Base-by-base conservation (phyloP, 2,888 invertebrate genomes). In the Diadegma fenestrale region DNA sequence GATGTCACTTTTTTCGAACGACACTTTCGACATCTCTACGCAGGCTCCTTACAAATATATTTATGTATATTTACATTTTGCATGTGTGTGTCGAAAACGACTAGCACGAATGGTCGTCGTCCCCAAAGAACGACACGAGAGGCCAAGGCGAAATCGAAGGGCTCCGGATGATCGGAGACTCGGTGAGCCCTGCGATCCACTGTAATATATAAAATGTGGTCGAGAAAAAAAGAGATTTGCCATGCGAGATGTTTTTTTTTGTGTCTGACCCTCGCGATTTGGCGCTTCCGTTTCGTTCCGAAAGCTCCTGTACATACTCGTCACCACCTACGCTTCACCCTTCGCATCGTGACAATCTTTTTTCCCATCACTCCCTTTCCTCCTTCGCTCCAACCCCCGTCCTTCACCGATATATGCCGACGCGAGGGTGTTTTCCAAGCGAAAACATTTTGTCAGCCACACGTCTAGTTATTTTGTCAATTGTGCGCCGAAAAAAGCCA, bases 321-420 rank as follows among this genome's bases (percentile, higher is more conserved):
- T 77, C 14, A 63, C 58, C 30, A 45, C 48, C 22, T 43, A 26
- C 33, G 68, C 68, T 22, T 48, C 58, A 75, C 72, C 63, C 41
- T 78, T 45, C 66, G 76, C 61, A 61, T 77, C 69, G 68, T 78
- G 73, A 54, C 68, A 81, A 77, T 77, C 64, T 77, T 77, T 51
- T 51, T 41, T 22, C 19, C 33, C 48, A 58, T 58, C 26, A 58
- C 26, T 10, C 58, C 54, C 26, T 54, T 26, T 10, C 22, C 10
- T 10, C 54, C 26, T 26, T 26, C 8, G 14, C 58, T 26, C 22
- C 7, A 37, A 7, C 26, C 58, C 8, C 8, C 43, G 1, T 17
- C 41, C 41, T 41, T 22, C 43, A 17, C 0, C 66, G 22, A 37
- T 41, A 37, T 41, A 22, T 14, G 14, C 26, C 19, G 19, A 5